These are phyloP conservation scores for Vanessa atalanta DNA, from an alignment of 1,140 invertebrate genomes.

Conservation along the genomic window DNA sequence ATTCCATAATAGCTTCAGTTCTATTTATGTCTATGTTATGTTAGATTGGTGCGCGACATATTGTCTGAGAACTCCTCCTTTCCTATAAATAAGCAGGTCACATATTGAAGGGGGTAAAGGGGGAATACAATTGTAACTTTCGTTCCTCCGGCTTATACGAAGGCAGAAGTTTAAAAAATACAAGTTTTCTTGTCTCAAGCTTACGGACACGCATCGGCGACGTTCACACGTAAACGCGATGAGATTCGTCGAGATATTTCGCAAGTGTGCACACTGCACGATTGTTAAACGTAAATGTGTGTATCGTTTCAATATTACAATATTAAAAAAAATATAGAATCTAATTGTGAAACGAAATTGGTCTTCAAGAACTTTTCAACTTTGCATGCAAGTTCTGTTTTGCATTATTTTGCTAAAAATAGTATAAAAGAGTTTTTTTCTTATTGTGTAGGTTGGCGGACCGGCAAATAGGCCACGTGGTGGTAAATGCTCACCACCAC, in stretches of 20 bases:
- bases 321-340: too few relatives aligned
- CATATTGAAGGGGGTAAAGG: conserved; percentile 78
- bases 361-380: background rate
- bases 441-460: too few relatives aligned
- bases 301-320: too few relatives aligned
- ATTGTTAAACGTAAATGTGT: conserved; percentile 22
- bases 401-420: too few relatives aligned
- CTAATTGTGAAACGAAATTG: too few relatives aligned
- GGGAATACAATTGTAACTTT: conserved; percentile 81
- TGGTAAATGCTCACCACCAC: too few relatives aligned
- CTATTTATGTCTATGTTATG: conserved; percentile 66
- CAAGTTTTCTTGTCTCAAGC: conserved; percentile 63
- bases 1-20: conserved; percentile 61
- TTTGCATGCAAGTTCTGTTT: too few relatives aligned
- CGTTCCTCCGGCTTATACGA: conserved; percentile 66
- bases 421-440: too few relatives aligned
- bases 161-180: conserved; percentile 80
- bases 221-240: conserved; percentile 58
- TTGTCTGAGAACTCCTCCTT: conserved; percentile 78
- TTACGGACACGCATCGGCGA: conserved; percentile 56
- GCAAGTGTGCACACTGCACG: conserved; percentile 36
- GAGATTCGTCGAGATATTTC: conserved; percentile 46
- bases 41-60: conserved; percentile 71
- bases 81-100: conserved; percentile 80
- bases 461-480: too few relatives aligned